These are phyloP conservation scores for Syrphus vitripennis DNA, from an alignment of 2,888 invertebrate species.

Conservation along the genomic window DNA sequence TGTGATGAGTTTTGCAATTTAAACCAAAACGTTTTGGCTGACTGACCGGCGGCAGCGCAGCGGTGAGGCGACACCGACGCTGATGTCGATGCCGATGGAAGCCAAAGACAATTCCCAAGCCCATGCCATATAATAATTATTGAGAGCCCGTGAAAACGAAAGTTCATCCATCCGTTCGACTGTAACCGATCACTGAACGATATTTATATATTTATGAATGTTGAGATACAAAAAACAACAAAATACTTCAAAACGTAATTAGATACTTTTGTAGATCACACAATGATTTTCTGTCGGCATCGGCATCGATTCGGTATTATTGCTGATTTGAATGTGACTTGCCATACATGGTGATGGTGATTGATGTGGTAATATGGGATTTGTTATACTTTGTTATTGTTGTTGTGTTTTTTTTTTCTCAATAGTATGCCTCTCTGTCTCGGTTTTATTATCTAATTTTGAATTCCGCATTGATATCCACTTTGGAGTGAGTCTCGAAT, in stretches of 20 bases:
- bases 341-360: slow-evolving; percentile 35
- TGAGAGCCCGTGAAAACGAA: slow-evolving; percentile 63
- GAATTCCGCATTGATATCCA: slow-evolving; percentile 64
- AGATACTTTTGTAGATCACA: slow-evolving; percentile 61
- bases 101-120: background rate
- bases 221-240: slow-evolving; percentile 4
- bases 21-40: slow-evolving; percentile 11
- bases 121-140: background rate
- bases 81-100: background rate
- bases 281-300: slow-evolving; percentile 40
- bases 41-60: too few relatives aligned
- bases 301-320: slow-evolving; percentile 9
- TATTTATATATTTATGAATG: background rate
- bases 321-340: slow-evolving; percentile 53
- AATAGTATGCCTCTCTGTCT: slow-evolving; percentile 15
- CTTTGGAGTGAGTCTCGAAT: slow-evolving; percentile 3
- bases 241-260: slow-evolving; percentile 46
- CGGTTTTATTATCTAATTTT: slow-evolving; percentile 62
- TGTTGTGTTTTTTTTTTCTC: slow-evolving; percentile 18
- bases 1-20: slow-evolving; percentile 22
- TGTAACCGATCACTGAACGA: slow-evolving; percentile 38
- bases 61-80: too few relatives aligned
- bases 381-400: slow-evolving; percentile 19
- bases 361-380: slow-evolving; percentile 61
- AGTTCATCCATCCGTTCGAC: slow-evolving; percentile 44